These are phyloP conservation scores for Amphibalanus amphitrite DNA, from an alignment of 1,140 invertebrate species.

Conservation along the genomic window DNA sequence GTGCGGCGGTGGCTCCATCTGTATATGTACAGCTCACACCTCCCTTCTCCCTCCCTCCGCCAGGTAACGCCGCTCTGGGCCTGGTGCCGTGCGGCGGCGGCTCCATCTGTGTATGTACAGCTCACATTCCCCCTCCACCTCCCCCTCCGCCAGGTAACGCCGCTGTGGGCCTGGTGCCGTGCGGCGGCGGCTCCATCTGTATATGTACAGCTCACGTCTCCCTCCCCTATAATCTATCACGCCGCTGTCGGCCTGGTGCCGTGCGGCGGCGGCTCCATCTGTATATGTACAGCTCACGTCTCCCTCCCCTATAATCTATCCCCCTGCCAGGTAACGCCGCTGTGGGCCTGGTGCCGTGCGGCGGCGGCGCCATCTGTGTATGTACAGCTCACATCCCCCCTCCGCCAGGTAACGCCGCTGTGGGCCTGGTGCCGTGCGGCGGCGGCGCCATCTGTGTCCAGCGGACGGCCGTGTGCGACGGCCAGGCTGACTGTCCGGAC, in stretches of 20 bases:
- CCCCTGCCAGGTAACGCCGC: background rate
- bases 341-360: background rate
- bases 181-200: too few species aligned
- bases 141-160: background rate
- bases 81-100: background rate
- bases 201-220: background rate
- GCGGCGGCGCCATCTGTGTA: too few species aligned
- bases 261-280: background rate
- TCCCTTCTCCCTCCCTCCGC: background rate
- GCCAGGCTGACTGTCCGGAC: background rate
- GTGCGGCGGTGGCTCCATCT: too few species aligned
- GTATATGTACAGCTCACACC: background rate
- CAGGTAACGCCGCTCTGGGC: background rate
- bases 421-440: background rate
- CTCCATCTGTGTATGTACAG: too few species aligned
- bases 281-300: background rate
- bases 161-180: background rate
- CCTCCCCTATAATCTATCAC: background rate
- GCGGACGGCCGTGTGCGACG: background rate
- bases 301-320: background rate
- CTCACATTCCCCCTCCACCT: background rate
- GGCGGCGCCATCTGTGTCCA: background rate
- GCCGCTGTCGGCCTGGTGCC: background rate
- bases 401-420: background rate
- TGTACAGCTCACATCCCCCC: background rate